Percentiles rank a stretch among this genome's conserved stretches.
Evolutionary conservation across 2,113 vertebrate genomes (phyloP).

Genomic region (Hippocampus barbouri): DNA sequence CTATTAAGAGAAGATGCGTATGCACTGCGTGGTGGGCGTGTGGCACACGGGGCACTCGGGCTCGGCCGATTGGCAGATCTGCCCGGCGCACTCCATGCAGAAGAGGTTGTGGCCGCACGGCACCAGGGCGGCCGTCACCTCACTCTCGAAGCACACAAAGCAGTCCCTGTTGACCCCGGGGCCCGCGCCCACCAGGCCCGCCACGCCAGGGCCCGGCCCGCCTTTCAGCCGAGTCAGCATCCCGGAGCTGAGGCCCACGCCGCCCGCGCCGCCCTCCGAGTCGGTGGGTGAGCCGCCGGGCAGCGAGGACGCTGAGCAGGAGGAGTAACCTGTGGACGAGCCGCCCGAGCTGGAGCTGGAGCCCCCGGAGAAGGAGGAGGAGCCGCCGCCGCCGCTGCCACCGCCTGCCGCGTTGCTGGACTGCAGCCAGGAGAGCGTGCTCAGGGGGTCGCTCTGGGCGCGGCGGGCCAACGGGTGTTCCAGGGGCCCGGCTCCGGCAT

Average conservation of each 20-base stretch:
- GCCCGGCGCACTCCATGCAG: slow-evolving; percentile 96
- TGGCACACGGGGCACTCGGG: slow-evolving; percentile 92
- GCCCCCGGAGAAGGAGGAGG: slow-evolving; percentile 77
- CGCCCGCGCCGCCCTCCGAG: slow-evolving; percentile 74
- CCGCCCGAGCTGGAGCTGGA: slow-evolving; percentile 74
- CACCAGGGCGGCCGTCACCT: slow-evolving; percentile 90
- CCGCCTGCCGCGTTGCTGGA: slow-evolving; percentile 66
- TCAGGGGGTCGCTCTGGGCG: slow-evolving; percentile 83
- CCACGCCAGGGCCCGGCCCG: slow-evolving; percentile 55
- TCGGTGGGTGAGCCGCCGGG: slow-evolving; percentile 82
- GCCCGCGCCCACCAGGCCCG: slow-evolving; percentile 58
- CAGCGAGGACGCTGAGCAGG: slow-evolving; percentile 81
- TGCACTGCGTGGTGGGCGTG: slow-evolving; percentile 90
- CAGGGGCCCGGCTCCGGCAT: slow-evolving; percentile 58
- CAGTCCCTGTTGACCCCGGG: slow-evolving; percentile 80
- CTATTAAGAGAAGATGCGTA: slow-evolving; percentile 96
- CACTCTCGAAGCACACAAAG: slow-evolving; percentile 89
- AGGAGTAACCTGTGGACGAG: slow-evolving; percentile 81
- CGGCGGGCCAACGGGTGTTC: slow-evolving; percentile 85
- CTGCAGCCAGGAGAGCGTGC: slow-evolving; percentile 84
- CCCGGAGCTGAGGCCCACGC: slow-evolving; percentile 54
- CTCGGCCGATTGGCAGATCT: slow-evolving; percentile 87
- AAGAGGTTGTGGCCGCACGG: slow-evolving; percentile 98
- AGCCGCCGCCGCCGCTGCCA: slow-evolving; percentile 70
- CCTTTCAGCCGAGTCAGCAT: slow-evolving; percentile 71